These are phyloP conservation scores for Myocastor coypus DNA, from an alignment of 2,113 vertebrate genomes.

Conservation along the genomic window DNA sequence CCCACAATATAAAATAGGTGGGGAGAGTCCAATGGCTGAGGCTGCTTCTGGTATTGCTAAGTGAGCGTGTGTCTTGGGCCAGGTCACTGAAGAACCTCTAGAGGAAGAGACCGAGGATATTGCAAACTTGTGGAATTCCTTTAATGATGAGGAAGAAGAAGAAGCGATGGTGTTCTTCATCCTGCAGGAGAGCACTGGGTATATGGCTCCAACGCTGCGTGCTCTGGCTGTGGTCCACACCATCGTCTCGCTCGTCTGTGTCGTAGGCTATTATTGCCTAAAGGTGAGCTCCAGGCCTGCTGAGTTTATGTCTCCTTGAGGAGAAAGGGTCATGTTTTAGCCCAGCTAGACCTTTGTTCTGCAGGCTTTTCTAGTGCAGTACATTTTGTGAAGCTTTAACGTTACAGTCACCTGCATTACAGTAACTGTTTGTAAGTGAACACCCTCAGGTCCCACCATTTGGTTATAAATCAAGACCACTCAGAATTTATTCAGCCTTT, in stretches of 20 bases:
- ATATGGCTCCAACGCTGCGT: slow-evolving; percentile 96
- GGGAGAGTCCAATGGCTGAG: not conserved
- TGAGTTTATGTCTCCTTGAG: not conserved
- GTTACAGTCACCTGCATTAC: not conserved
- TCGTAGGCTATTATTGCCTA: slow-evolving; percentile 97
- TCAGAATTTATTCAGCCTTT: not conserved
- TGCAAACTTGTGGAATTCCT: slow-evolving; percentile 93
- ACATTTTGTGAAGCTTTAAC: too few species aligned
- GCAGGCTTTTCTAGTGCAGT: not conserved
- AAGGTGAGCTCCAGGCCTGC: slow-evolving; percentile 89
- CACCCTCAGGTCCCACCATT: not conserved
- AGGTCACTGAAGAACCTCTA: slow-evolving; percentile 97
- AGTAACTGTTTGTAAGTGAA: not conserved
- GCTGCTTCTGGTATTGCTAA: not conserved
- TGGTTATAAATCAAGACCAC: not conserved
- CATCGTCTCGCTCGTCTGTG: slow-evolving; percentile 96
- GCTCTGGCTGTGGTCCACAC: slow-evolving; percentile 96
- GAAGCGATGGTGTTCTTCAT: slow-evolving; percentile 95
- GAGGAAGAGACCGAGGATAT: slow-evolving; percentile 91
- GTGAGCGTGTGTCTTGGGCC: slow-evolving; percentile 60
- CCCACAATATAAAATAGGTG: not conserved
- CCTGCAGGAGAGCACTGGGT: slow-evolving; percentile 97
- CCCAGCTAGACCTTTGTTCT: not conserved
- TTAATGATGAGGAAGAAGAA: slow-evolving; percentile 91
- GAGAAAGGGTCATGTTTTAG: not conserved